Percentiles rank a stretch among this genome's conserved stretches.
These are phyloP conservation scores for Rhyzopertha dominica DNA, from an alignment of 1,140 invertebrate species.

Conservation along the genomic window DNA sequence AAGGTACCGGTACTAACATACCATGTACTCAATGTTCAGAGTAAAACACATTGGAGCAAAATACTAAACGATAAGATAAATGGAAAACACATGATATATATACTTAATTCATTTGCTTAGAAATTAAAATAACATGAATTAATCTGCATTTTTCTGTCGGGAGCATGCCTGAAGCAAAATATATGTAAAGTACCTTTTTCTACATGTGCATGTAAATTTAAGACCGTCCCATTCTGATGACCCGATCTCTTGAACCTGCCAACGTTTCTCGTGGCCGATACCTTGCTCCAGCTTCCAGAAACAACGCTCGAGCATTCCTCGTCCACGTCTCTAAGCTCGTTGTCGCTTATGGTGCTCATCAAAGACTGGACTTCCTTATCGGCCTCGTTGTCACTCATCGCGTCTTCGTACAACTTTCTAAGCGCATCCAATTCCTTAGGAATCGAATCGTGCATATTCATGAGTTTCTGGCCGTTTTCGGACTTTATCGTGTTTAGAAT, in stretches of 20 bases:
- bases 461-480: constrained; percentile 17
- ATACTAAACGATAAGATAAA: too few relatives aligned
- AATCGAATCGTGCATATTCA: constrained; percentile 22
- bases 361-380: constrained; percentile 47
- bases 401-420: constrained; percentile 43
- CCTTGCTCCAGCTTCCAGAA: constrained; percentile 45
- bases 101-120: too few relatives aligned
- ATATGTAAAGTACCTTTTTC: constrained; percentile 41
- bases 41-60: too few relatives aligned
- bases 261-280: constrained; percentile 35
- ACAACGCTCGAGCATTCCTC: constrained; percentile 36
- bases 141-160: too few relatives aligned
- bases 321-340: constrained; percentile 10
- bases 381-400: constrained; percentile 42
- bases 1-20: too few relatives aligned
- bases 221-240: constrained; percentile 20
- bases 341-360: constrained; percentile 33
- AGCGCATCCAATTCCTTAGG: constrained; percentile 41
- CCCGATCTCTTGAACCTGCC: constrained; percentile 13
- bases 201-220: constrained; percentile 31
- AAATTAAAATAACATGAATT: too few relatives aligned
- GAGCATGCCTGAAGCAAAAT: background rate
- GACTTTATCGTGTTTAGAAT: constrained; percentile 41
- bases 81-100: too few relatives aligned
- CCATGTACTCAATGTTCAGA: too few relatives aligned